A percentile compares a stretch with the other conserved stretches of the same genome.
These are phyloP conservation scores for Strigamia maritima DNA, from an alignment of 2,888 invertebrate genomes.

Conservation along the genomic window DNA sequence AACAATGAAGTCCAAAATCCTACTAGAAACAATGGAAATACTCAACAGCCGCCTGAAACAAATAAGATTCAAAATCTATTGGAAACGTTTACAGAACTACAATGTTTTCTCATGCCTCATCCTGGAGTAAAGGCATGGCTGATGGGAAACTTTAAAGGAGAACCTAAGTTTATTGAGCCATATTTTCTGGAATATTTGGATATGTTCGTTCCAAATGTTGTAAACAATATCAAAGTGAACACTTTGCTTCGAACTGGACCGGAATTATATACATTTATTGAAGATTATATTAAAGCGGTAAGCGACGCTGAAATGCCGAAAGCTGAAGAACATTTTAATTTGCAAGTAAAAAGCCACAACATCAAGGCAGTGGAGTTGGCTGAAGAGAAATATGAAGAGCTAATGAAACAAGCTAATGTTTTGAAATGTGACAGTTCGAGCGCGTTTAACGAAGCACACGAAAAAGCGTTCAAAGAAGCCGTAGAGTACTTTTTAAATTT, in stretches of 20 bases:
- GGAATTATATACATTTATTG: neutral
- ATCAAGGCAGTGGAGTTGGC: neutral
- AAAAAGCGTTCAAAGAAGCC: too few relatives aligned
- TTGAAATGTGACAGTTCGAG: too few relatives aligned
- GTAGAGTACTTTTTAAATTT: too few relatives aligned
- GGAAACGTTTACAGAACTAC: neutral
- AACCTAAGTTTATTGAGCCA: neutral
- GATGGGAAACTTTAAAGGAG: neutral
- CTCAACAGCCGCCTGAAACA: neutral
- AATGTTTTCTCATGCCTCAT: neutral
- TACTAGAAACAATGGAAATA: neutral
- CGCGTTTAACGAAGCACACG: too few relatives aligned
- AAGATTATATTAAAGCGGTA: neutral
- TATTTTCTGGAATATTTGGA: neutral
- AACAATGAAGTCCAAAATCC: neutral
- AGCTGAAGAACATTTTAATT: neutral
- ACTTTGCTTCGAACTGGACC: neutral
- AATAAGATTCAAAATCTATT: neutral
- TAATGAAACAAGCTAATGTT: too few relatives aligned
- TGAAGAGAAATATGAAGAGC: neutral
- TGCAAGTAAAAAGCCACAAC: neutral
- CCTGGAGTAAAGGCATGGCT: neutral
- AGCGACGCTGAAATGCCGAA: neutral
- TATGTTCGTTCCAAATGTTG: neutral
- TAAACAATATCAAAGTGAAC: neutral